Base-by-base conservation (phyloP, 2,888 invertebrate genomes). In the Adelognathus sp. region DNA sequence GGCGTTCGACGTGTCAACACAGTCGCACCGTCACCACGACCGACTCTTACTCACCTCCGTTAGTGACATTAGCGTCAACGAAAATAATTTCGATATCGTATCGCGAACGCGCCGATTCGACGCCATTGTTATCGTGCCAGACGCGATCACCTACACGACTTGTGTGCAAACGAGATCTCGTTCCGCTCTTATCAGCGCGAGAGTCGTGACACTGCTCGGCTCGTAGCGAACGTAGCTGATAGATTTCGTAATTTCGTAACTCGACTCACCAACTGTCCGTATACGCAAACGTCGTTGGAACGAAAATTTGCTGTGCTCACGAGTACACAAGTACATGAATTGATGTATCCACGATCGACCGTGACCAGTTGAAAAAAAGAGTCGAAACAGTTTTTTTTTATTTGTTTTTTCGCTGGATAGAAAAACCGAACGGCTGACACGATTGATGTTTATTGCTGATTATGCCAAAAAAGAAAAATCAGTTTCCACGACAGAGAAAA, bases 101-200 rank as follows among this genome's bases (percentile, higher is more conserved):
- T 64, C 29, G 6, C 24, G 4, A 14, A 18, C 11, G 7, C 21
- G 60, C 44, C 78, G 76, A 60, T 70, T 79, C 79, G 82, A 83
- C 84, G 84, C 83, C 84, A 85, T 85, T 84, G 83, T 85, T 84
- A 81, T 80, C 82, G 74, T 79, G 77, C 74, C 79, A 74, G 61
- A 67, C 61, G 64, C 54, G 61, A 44, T 39, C 39, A 52, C 54
- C 54, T 46, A 31, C 54, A 21, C 33, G 54, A 18, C 14, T 41
- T 41, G 16, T 27, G 63, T 52, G 74, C 66, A 21, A 79, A 46
- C 50, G 50, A 50, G 24, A 64, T 41, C 58, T n/a, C 60, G 44
- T 41, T 39, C 29, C 21, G 6, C 58, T 50, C 9, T 29, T 29
- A 33, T 33, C 63, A 50, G 33, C 50, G 36, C 50, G 36, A 60